Conservation (phyloP, 1,140 invertebrate species). For the Drosophila tsacasi region DNA sequence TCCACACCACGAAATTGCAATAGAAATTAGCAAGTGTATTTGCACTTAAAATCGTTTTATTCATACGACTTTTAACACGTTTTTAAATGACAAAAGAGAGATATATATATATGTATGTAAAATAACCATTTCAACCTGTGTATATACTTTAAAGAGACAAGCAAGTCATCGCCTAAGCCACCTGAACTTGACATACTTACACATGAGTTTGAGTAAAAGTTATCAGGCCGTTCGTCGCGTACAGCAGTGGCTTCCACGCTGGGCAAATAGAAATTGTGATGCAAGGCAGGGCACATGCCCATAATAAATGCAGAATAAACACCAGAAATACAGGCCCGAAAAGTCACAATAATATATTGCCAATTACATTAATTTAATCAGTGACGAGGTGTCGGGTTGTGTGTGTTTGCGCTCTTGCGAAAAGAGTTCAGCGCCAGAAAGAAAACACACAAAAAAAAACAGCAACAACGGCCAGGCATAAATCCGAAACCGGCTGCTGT, state of each 20-base stretch:
- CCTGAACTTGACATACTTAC: constrained; percentile 81
- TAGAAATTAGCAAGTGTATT: constrained; percentile 73
- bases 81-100: constrained; percentile 41
- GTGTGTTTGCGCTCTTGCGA: constrained; percentile 55
- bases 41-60: constrained; percentile 54
- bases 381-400: constrained; percentile 21
- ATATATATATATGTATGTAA: constrained; percentile 9
- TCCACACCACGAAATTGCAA: constrained; percentile 47
- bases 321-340: constrained; percentile 23
- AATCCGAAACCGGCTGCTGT: constrained; percentile 69
- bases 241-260: constrained; percentile 29
- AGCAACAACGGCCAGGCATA: constrained; percentile 45
- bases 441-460: constrained; percentile 15
- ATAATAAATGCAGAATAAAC: constrained; percentile 63
- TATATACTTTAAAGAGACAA: constrained; percentile 20
- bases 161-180: constrained; percentile 47
- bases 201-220: constrained; percentile 51
- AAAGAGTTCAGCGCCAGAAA: constrained; percentile 59
- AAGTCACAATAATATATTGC: constrained; percentile 45
- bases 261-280: constrained; percentile 64
- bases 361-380: constrained; percentile 78
- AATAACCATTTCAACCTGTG: not conserved
- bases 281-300: constrained; percentile 23
- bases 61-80: constrained; percentile 69
- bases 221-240: constrained; percentile 16